Evolutionary conservation across 2,888 invertebrate genomes (phyloP), one percentile per base, ranked within the genome.

Genomic region (Coelopa pilipes): DNA sequence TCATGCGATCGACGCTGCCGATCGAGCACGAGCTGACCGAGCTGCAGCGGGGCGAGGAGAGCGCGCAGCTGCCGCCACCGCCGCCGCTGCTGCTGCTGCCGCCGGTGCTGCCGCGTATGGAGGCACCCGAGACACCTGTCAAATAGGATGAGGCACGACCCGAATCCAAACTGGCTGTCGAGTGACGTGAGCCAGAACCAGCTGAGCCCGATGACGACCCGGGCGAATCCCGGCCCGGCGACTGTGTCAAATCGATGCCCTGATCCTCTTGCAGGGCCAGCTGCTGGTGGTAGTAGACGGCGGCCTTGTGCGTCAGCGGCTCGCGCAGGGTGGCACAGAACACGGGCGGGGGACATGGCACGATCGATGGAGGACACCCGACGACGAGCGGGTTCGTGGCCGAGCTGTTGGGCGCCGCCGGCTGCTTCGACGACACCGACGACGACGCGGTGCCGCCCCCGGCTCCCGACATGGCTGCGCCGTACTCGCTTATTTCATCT

Each of bases 151-250:
- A 96, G 47, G 96, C 96, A 77, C 96, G 90, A n/a, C 97, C 97
- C 80, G 95, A 95, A 89, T 97, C 97, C 82, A 97, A 89, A 76
- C 88, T 88, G 24, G 96, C 95, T 0, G 96, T 96, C 77, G 96
- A 96, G 87, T 97, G 96, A 62, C 97, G 90, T 19, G 96, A 96
- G 24, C 95, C 94, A 1, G 94, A 95, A 57, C 96, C 96, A 0
- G 93, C 93, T 45, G 95, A 95, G 11, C 96, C 95, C 72, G 95
- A 93, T 17, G 95, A 95, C 0, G 94, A 94, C 15, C 96, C 96
- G 15, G 96, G 96, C 85, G 96, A 96, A 88, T 96, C 96, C 75
- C 96, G 91, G n/a, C 96, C 96, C 60, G 96, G 96, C 82, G 95
- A 96, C 92, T 94, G 94, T 78, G 94, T 94, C 91, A 94, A 92